Evolutionary conservation across 2,113 vertebrate species (phyloP), one percentile per base, ranked within the genome.

Genomic region (Sisor rabdophorus): DNA sequence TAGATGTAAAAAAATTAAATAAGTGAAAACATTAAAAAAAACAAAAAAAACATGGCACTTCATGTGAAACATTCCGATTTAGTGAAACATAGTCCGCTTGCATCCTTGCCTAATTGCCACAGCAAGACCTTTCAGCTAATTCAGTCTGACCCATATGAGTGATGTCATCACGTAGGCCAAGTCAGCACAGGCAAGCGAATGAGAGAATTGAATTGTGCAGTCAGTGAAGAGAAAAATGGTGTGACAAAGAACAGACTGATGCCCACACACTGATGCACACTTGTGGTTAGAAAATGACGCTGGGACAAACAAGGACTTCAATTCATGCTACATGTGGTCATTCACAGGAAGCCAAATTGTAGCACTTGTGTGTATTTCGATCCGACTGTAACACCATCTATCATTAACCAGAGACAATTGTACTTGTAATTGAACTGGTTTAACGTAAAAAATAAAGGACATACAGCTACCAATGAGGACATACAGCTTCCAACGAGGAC

Each of bases 171-270:
- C 40, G n/a, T 32, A 53, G 44, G 26, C 13, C 44, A 63, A 32
- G 58, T 22, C 72, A 74, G 56, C 12, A 16, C 47, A 22, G 15
- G 6, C 58, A 44, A 60, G 55, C 36, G 59, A 48, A 71, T 55
- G 16, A 32, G 28, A 71, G 69, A 71, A 22, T 4, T 71, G 69
- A 48, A 61, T 30, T 52, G 19, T 50, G 44, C 24, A n/a, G 44
- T 52, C 58, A 63, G 58, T 74, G 72, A 50, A 16, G 9, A 52
- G 47, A 74, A 52, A 52, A 48, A 20, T n/a, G 58, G n/a, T 55
- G 19, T 71, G 44, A 74, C 72, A 74, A 74, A 63, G 72, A 50
- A 50, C 58, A 61, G 72, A 67, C 48, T 71, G 36, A 74, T 28
- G 19, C 19, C 44, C 20, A 48, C 40, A 32, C 58, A 74, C 58